Evolutionary conservation across 2,888 invertebrate genomes (phyloP).

Genomic region (Autographa pulchrina): DNA sequence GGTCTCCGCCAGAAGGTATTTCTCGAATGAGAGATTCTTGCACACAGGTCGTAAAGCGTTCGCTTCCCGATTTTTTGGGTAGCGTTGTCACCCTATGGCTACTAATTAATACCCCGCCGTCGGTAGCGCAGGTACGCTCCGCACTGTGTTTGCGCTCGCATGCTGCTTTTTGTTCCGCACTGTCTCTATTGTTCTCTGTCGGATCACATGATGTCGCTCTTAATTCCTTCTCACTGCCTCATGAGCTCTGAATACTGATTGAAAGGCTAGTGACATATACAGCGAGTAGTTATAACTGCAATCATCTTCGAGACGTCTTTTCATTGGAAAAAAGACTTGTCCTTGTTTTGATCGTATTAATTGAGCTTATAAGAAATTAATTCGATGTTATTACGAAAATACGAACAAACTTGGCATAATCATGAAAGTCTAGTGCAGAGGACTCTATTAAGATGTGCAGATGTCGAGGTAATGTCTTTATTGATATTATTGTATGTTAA

Average conservation of each 20-base stretch:
- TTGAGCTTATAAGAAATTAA: conserved; percentile 49
- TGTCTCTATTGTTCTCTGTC: conserved; percentile 86
- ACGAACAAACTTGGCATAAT: conserved; percentile 34
- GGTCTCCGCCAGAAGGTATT: conserved; percentile 42
- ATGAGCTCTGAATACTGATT: conserved; percentile 85
- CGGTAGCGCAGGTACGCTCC: conserved; percentile 71
- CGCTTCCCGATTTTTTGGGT: conserved; percentile 63
- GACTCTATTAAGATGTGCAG: conserved; percentile 16
- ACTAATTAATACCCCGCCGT: conserved; percentile 83
- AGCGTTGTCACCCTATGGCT: conserved; percentile 82
- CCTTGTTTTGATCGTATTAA: conserved; percentile 53
- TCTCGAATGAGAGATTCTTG: conserved; percentile 52
- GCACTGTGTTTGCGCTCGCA: conserved; percentile 76
- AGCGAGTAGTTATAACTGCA: conserved; percentile 50
- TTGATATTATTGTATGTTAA: conserved; percentile 23
- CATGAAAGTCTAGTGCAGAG: conserved; percentile 23
- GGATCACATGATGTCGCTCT: conserved; percentile 85
- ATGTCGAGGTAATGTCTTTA: conserved; percentile 23
- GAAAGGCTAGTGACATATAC: conserved; percentile 61
- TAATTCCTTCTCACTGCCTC: conserved; percentile 86
- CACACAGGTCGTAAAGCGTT: conserved; percentile 47
- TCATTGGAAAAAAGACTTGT: conserved; percentile 39
- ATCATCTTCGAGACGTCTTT: conserved; percentile 46
- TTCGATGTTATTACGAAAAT: conserved; percentile 43
- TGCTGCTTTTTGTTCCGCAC: conserved; percentile 79